Base-by-base conservation (phyloP, 2,888 invertebrate genomes). In the Drosophila vallismaia region DNA sequence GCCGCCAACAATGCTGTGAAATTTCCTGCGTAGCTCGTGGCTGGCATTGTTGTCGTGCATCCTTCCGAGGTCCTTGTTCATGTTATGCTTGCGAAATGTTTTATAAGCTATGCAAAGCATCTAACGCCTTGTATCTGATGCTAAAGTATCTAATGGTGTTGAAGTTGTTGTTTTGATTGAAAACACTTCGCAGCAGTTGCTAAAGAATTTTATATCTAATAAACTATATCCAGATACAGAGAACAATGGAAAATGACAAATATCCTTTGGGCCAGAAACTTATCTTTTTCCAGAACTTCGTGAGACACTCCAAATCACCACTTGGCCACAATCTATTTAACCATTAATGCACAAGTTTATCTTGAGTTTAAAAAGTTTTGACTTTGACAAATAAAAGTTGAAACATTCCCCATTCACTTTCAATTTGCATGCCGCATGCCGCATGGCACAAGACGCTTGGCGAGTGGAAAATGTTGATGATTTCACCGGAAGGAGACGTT, bases 1-100 rank as follows among this genome's bases (percentile, higher is more conserved):
- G 83, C 80, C 80, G 69, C 66, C 60, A 80, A 79, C 71, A 71
- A 70, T 70, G 60, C 71, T 79, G 72, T 59, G 80, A 72, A 86
- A 71, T 86, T 81, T 72, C 60, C 67, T 68, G 19, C 71, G 56
- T 67, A 62, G 63, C 58, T 67, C 48, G 63, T 59, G 79, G 57
- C 51, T 59, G 79, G 55, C 51, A 31, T 26, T 72, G 62, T 62
- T 52, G 46, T 9, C 48, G 40, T 63, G 54, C 71, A 54, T 50
- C 62, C 70, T 60, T 49, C 44, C 38, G 66, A 52, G 71, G 53
- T 64, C 70, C 64, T 62, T 67, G 71, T 52, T 69, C 81, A 51
- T 79, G 85, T 82, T 81, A 57, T 74, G 86, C 73, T 70, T 72
- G 86, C 53, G 73, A 84, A 60, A 80, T 80, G 76, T 60, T 74